Evolutionary conservation across 30 jellyfish, hydroid and myxozoan species (phyloP).

Genomic region (Chironex yamaguchii): DNA sequence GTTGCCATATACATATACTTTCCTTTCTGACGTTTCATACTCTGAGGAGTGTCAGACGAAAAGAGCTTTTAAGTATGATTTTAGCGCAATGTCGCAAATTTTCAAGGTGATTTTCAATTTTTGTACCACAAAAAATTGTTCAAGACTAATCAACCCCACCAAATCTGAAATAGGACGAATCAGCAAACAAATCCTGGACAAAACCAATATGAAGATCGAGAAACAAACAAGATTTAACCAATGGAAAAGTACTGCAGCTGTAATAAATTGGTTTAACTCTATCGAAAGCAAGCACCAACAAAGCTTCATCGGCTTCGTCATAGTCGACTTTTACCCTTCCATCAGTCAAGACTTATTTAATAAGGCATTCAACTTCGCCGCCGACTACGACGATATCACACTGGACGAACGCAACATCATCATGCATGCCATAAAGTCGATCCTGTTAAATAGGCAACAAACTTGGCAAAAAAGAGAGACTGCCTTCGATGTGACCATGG

Average conservation of each 20-base stretch:
- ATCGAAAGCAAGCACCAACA: background rate
- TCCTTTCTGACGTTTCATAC: no score
- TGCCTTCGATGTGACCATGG: constrained; percentile 7
- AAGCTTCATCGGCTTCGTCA: background rate
- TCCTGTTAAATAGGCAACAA: background rate
- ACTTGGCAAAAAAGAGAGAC: constrained; percentile 2
- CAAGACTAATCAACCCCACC: no score
- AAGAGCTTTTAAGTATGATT: no score
- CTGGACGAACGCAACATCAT: constrained; percentile 10
- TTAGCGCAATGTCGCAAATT: no score
- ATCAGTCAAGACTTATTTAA: background rate
- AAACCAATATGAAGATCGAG: background rate
- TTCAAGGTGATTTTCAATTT: no score
- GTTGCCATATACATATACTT: no score
- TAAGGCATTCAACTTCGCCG: background rate
- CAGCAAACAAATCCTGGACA: background rate
- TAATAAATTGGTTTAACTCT: background rate
- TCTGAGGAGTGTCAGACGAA: no score
- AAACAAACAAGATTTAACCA: background rate
- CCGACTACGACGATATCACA: no score
- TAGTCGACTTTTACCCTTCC: background rate
- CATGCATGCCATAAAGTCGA: no score
- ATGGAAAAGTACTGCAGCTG: constrained; percentile 1
- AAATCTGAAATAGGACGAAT: background rate
- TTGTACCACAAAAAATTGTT: no score